These are phyloP conservation scores for Syritta pipiens DNA, from an alignment of 2,888 invertebrate genomes.

Conservation along the genomic window DNA sequence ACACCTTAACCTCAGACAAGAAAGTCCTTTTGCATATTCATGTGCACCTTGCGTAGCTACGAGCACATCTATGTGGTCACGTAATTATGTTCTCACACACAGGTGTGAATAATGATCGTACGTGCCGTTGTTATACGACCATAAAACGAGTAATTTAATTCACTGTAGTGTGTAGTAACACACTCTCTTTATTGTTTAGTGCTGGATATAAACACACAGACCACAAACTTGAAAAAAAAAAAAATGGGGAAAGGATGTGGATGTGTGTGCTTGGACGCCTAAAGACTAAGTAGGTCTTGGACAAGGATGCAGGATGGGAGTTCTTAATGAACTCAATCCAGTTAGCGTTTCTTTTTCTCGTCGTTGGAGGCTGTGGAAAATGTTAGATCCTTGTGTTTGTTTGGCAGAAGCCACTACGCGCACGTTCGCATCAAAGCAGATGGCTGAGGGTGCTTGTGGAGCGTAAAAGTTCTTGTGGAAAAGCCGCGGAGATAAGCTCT, in stretches of 20 bases:
- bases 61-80: slow-evolving; percentile 46
- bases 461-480: too few species aligned
- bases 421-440: too few species aligned
- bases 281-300: background rate
- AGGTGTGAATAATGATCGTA: slow-evolving; percentile 59
- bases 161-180: slow-evolving; percentile 1
- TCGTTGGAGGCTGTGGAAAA: too few species aligned
- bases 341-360: too few species aligned
- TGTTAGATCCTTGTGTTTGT: too few species aligned
- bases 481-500: too few species aligned
- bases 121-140: slow-evolving; percentile 28
- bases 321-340: slow-evolving; percentile 1
- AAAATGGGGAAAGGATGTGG: background rate
- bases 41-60: too few species aligned
- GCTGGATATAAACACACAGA: background rate
- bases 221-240: too few species aligned
- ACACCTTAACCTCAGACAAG: slow-evolving; percentile 9
- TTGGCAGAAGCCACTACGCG: too few species aligned
- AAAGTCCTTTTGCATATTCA: slow-evolving; percentile 25
- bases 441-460: too few species aligned
- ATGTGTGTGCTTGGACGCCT: background rate
- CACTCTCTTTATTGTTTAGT: background rate
- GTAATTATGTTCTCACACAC: slow-evolving; percentile 51
- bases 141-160: slow-evolving; percentile 19
- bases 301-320: background rate